Conservation (phyloP, 2,113 vertebrate genomes). For the Trichechus manatus region DNA sequence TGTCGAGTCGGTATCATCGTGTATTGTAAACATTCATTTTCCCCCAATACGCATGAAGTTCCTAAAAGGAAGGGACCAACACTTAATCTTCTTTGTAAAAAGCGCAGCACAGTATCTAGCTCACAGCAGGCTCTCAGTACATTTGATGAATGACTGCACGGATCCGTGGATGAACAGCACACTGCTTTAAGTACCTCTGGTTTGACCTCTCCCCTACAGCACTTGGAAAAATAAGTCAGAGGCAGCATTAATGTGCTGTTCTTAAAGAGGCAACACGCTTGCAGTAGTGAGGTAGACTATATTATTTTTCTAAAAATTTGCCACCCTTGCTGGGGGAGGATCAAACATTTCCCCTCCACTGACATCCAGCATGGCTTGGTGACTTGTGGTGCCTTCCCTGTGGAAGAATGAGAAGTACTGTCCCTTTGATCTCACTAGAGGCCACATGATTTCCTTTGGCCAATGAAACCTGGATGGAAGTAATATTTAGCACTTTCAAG, state of each 20-base stretch:
- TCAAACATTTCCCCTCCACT: not conserved
- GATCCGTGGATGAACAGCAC: not conserved
- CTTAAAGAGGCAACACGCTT: not conserved
- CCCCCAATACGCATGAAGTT: not conserved
- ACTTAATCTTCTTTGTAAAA: not conserved
- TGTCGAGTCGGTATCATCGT: not conserved
- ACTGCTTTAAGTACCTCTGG: not conserved
- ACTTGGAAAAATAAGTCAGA: not conserved
- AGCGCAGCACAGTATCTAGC: not conserved
- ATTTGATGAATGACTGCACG: not conserved
- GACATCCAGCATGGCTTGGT: not conserved
- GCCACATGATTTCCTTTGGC: not conserved
- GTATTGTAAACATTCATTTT: not conserved
- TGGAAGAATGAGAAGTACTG: not conserved
- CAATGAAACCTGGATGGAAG: not conserved
- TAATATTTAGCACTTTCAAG: not conserved
- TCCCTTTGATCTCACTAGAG: not conserved
- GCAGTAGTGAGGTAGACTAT: not conserved
- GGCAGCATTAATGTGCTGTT: not conserved
- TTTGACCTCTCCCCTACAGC: not conserved
- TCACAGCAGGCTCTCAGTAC: not conserved
- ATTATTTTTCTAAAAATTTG: slow-evolving; percentile 50
- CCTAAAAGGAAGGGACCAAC: not conserved
- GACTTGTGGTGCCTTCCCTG: not conserved
- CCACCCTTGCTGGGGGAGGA: not conserved